Conservation (phyloP, 1,140 invertebrate genomes). For the Atopsyche davidsoni region DNA sequence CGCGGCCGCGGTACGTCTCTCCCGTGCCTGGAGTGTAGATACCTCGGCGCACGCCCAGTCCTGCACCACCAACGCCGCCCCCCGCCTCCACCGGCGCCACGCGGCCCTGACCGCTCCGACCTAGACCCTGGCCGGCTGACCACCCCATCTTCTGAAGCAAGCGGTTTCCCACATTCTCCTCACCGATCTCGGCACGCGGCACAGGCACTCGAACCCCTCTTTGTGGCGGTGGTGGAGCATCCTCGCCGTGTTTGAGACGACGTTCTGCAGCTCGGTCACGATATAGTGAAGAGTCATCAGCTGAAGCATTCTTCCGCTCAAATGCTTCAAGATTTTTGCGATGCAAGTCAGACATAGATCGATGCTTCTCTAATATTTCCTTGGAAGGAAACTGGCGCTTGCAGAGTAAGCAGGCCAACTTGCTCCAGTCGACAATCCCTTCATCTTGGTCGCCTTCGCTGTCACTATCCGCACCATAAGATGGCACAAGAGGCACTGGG, state of each 20-base stretch:
- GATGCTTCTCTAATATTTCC: constrained; percentile 86
- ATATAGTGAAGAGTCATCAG: constrained; percentile 42
- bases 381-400: constrained; percentile 89
- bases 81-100: constrained; percentile 82
- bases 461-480: constrained; percentile 47
- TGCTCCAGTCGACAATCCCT: constrained; percentile 74
- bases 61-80: constrained; percentile 58
- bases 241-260: constrained; percentile 87
- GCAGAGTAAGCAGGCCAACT: constrained; percentile 91
- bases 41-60: constrained; percentile 66
- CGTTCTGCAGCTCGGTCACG: constrained; percentile 95
- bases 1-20: constrained; percentile 84
- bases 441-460: constrained; percentile 51
- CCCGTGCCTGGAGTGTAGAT: constrained; percentile 70
- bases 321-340: constrained; percentile 82
- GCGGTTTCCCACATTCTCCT: constrained; percentile 86
- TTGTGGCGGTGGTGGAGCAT: constrained; percentile 65
- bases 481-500: constrained; percentile 28
- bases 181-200: constrained; percentile 63
- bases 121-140: constrained; percentile 92
- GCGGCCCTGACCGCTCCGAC: constrained; percentile 88
- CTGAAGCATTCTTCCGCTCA: constrained; percentile 42
- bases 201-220: constrained; percentile 18
- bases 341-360: constrained; percentile 90
- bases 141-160: constrained; percentile 98